These are phyloP conservation scores for Anas platyrhynchos DNA, from an alignment of 2,113 vertebrate genomes.

Conservation along the genomic window DNA sequence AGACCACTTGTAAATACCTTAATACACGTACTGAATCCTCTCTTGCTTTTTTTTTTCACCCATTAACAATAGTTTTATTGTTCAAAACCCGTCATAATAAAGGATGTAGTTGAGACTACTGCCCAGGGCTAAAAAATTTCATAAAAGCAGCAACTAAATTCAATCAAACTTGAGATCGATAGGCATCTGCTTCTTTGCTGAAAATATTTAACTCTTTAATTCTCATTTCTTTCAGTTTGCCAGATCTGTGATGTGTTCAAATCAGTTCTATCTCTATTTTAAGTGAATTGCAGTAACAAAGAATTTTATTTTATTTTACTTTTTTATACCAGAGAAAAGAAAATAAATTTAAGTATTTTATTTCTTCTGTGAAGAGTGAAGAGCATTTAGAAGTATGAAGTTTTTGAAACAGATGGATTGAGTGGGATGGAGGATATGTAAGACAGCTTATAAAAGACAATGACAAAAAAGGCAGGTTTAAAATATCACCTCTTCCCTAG, in stretches of 20 bases:
- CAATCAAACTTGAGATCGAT: conserved; percentile 57
- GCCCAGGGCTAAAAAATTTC: conserved; percentile 58
- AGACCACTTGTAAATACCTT: conserved; percentile 28
- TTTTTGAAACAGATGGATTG: neutral
- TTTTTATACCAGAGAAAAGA: neutral
- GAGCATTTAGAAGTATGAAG: neutral
- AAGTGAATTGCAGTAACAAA: neutral
- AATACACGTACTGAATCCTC: conserved; percentile 42
- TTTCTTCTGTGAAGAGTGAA: neutral
- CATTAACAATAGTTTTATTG: conserved; percentile 45
- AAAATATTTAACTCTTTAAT: conserved; percentile 59
- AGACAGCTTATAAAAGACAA: neutral
- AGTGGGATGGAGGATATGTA: neutral
- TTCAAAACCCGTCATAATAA: conserved; percentile 62
- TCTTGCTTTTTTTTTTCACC: conserved; percentile 25
- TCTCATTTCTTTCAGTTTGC: neutral
- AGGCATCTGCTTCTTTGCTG: conserved; percentile 48
- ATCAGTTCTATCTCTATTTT: neutral
- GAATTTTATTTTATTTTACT: neutral
- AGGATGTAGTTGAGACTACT: conserved; percentile 36
- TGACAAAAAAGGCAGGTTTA: neutral
- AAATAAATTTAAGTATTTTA: neutral
- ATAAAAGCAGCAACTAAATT: conserved; percentile 56
- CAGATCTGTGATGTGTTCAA: neutral
- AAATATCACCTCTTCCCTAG: neutral